A percentile compares a stretch with the other conserved stretches of the same genome.
phyloP scores from a whole-genome alignment of 2,113 vertebrate species.

The Rhynchomys soricoides region DNA sequence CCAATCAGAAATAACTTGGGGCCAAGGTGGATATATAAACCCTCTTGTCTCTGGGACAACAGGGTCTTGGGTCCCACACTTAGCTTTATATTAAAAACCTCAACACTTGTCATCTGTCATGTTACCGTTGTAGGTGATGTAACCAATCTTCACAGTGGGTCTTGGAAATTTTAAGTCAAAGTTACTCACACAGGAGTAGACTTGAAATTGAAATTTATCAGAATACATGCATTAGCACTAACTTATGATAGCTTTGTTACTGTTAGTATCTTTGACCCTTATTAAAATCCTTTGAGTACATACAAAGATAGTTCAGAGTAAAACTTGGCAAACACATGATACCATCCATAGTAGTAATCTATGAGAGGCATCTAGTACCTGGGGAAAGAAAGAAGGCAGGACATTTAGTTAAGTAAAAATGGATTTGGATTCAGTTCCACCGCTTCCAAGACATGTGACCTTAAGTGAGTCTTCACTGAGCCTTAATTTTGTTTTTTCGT shows the following conservation, averaged over 20 bases:
- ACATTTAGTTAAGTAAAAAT: not conserved
- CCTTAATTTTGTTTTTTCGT: not conserved
- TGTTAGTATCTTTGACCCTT: not conserved
- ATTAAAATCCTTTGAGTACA: not conserved
- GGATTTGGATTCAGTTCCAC: not conserved
- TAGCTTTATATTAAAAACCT: too few relatives aligned
- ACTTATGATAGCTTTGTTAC: not conserved
- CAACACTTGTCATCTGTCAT: not conserved
- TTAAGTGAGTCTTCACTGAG: not conserved
- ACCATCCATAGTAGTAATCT: not conserved
- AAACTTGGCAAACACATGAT: not conserved
- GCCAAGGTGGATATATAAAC: too few relatives aligned
- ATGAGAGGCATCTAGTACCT: not conserved
- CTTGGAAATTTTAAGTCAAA: not conserved
- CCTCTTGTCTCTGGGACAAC: too few relatives aligned
- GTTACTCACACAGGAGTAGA: not conserved
- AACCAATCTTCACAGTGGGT: not conserved
- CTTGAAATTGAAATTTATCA: not conserved
- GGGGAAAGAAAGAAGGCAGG: not conserved
- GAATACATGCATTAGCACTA: not conserved
- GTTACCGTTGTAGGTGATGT: not conserved
- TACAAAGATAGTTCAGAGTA: not conserved
- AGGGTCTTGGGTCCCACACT: too few relatives aligned
- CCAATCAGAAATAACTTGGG: too few relatives aligned
- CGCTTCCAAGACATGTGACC: not conserved